A percentile compares a stretch with the other conserved stretches of the same genome.
Evolutionary conservation across 2,888 invertebrate species (phyloP).

Genomic region (Chymomyza fuscimana): DNA sequence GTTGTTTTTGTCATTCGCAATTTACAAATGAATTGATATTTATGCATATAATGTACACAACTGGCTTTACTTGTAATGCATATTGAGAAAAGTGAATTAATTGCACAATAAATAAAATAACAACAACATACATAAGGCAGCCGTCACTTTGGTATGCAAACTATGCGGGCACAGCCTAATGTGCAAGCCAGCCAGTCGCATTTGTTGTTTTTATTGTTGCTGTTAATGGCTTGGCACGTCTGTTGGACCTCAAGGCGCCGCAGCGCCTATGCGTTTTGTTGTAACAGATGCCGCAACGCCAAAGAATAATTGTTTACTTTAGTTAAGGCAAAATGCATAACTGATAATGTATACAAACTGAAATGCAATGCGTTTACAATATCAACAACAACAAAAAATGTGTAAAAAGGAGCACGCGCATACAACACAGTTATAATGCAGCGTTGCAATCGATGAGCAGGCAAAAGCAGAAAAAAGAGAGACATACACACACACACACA

Average conservation of each 20-base stretch:
- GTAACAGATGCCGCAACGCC: slow-evolving; percentile 43
- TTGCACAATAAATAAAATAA: slow-evolving; percentile 60
- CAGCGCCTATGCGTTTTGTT: slow-evolving; percentile 62
- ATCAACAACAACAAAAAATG: slow-evolving; percentile 34
- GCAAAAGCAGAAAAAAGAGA: slow-evolving; percentile 3
- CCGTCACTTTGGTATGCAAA: slow-evolving; percentile 64
- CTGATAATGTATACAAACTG: slow-evolving; percentile 56
- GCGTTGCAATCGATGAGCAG: not conserved
- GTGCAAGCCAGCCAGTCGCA: slow-evolving; percentile 3
- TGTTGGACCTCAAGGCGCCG: slow-evolving; percentile 41
- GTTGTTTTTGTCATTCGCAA: slow-evolving; percentile 13
- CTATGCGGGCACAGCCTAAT: slow-evolving; percentile 55
- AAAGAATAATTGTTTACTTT: slow-evolving; percentile 53
- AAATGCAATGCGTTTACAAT: slow-evolving; percentile 55
- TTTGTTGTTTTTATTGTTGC: slow-evolving; percentile 38
- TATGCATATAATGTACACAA: slow-evolving; percentile 35
- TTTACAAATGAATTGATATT: slow-evolving; percentile 48
- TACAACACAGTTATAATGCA: not conserved
- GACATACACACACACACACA: slow-evolving; percentile 10
- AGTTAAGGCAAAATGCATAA: slow-evolving; percentile 42
- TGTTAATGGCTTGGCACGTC: slow-evolving; percentile 53
- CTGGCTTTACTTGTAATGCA: slow-evolving; percentile 46
- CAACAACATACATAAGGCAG: slow-evolving; percentile 27
- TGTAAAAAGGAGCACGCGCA: slow-evolving; percentile 14
- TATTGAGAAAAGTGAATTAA: slow-evolving; percentile 65